These are phyloP conservation scores for Narcine bancroftii DNA, from an alignment of 2,113 vertebrate genomes.

Conservation along the genomic window DNA sequence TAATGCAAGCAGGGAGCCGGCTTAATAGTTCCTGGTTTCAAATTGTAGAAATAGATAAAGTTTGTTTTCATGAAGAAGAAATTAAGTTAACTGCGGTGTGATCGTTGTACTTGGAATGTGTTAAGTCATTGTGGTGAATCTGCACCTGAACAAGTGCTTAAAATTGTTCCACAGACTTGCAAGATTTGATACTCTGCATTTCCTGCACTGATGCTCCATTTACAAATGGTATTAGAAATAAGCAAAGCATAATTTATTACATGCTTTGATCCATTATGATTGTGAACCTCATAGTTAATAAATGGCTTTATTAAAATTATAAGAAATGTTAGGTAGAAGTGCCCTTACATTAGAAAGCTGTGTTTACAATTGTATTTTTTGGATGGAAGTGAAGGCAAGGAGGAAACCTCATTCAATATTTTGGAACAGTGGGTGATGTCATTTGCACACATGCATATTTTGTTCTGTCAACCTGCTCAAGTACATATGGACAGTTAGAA, in stretches of 20 bases:
- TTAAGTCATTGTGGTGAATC: slow-evolving; percentile 3
- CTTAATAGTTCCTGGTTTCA: background rate
- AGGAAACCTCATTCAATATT: background rate
- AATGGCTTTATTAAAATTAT: background rate
- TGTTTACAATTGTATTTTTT: background rate
- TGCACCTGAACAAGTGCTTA: background rate
- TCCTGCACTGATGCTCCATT: background rate
- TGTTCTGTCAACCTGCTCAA: background rate
- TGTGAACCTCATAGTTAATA: background rate
- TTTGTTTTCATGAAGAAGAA: background rate
- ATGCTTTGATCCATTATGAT: background rate
- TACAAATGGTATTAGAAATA: background rate
- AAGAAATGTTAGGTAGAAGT: background rate
- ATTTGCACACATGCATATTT: background rate
- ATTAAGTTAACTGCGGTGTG: background rate
- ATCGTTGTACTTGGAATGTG: background rate
- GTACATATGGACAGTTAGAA: background rate
- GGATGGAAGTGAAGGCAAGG: background rate
- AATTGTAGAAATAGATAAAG: background rate
- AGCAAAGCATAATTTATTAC: background rate
- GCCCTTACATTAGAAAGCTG: background rate
- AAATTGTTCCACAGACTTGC: background rate
- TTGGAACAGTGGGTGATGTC: background rate
- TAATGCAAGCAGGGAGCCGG: background rate
- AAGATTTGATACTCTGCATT: background rate